These are phyloP conservation scores for Odobenus rosmarus DNA, from an alignment of 2,113 vertebrate genomes.

Conservation along the genomic window DNA sequence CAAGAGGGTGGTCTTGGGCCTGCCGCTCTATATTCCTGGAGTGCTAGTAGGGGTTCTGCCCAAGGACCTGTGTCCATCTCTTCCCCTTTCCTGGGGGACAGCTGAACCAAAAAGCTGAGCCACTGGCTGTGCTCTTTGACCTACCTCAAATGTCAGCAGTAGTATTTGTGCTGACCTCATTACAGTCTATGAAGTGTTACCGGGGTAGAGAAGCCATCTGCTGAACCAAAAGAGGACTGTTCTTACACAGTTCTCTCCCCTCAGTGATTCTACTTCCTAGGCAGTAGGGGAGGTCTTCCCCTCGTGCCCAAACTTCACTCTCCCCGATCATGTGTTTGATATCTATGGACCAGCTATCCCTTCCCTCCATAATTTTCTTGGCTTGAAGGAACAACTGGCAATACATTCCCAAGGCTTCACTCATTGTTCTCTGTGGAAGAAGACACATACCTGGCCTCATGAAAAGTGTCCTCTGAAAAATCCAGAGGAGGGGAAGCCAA, in stretches of 20 bases:
- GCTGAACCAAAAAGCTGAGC: neutral
- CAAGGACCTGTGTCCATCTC: too few relatives aligned
- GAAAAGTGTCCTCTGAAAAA: conserved; percentile 49
- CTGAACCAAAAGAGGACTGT: neutral
- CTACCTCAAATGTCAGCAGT: neutral
- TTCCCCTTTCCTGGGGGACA: neutral
- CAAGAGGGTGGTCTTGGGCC: neutral
- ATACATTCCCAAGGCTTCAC: neutral
- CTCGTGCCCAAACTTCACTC: neutral
- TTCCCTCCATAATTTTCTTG: neutral
- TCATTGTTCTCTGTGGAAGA: conserved; percentile 58
- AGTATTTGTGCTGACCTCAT: neutral
- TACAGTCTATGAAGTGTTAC: neutral
- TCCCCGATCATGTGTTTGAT: neutral
- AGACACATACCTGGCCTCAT: conserved; percentile 67
- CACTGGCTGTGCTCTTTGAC: too few relatives aligned
- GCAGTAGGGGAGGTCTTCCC: neutral
- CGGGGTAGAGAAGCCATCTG: neutral
- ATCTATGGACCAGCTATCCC: neutral
- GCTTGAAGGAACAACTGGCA: neutral
- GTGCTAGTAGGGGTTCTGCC: neutral
- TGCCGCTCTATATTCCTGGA: neutral
- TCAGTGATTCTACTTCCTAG: neutral
- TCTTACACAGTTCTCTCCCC: neutral
- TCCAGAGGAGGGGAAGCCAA: neutral